Base-by-base conservation (phyloP, 1,140 invertebrate species). In the Stenopsyche tienmushanensis region DNA sequence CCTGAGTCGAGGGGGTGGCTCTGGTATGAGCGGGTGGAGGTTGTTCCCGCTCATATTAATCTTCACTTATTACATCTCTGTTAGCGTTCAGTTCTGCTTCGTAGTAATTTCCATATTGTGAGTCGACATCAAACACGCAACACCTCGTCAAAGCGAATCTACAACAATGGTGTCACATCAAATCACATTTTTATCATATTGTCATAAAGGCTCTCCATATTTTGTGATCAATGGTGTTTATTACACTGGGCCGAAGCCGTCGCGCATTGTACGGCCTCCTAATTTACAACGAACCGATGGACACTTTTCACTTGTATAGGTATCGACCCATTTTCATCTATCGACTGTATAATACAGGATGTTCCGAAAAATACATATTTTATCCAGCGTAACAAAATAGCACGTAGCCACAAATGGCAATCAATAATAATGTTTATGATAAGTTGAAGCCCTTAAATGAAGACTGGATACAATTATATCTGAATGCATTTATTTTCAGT, bases 21-120 rank as follows among this genome's bases (percentile, higher is more conserved):
- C 18, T 18, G 44, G 44, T 5, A 3, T n/a, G 23, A 20, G 52
- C 5, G 10, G 23, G 26, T 26, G 52, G 52, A 18, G 7, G 42
- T 18, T 44, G 57, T 34, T 29, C 20, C 52, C 21, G 52, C n/a
- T 60, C 57, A 60, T 60, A 60, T 60, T 60, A 60, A 60, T 60
- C 57, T 60, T 44, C 42, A 60, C 57, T 60, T 60, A 60, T 60
- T 60, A 60, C 57, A 60, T 60, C 57, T 60, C 57, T 60, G 57
- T 60, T 60, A 60, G 57, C 57, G 57, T 47, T 60, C 57, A 60
- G 25, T 60, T 60, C 57, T 60, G 57, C 57, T 60, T 60, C 57
- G 57, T 44, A 60, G 57, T 60, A 60, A 60, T 60, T 60, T 60
- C 57, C 57, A 60, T 60, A 60, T 60, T 60, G 57, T 60, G 57